phyloP scores from a whole-genome alignment of 2,888 invertebrate genomes.

The Eupithecia pulchellata region DNA sequence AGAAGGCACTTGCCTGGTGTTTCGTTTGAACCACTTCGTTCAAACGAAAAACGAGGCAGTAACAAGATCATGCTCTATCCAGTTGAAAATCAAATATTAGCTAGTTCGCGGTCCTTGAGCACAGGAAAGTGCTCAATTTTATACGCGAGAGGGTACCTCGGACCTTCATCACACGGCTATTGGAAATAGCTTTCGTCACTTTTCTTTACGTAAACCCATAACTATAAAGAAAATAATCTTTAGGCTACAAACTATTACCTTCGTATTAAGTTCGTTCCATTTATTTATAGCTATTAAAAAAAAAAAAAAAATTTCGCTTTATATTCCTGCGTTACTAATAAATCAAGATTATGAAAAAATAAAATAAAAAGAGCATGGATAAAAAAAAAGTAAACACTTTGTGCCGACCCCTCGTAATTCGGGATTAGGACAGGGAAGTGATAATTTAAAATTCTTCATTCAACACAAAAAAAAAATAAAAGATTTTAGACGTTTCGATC shows the following conservation, averaged over 20 bases:
- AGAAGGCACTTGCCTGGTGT: too few relatives aligned
- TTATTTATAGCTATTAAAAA: not conserved
- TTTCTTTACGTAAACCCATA: not conserved
- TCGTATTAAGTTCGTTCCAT: not conserved
- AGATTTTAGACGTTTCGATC: not conserved
- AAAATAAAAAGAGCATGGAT: conserved; percentile 4
- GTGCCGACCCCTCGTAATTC: conserved; percentile 13
- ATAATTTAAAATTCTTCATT: conserved; percentile 9
- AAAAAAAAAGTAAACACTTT: conserved; percentile 8
- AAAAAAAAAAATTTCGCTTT: not conserved
- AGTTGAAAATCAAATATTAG: conserved; percentile 31
- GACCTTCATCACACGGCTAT: conserved; percentile 38
- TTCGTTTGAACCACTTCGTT: too few relatives aligned
- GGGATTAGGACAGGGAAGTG: conserved; percentile 4
- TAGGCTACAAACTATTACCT: not conserved
- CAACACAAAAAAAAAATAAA: not conserved
- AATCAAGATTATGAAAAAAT: conserved; percentile 1
- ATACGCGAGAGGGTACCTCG: conserved; percentile 34
- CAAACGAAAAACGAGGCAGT: conserved; percentile 5
- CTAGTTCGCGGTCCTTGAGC: conserved; percentile 20
- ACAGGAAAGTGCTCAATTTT: conserved; percentile 38
- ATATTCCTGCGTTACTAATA: not conserved
- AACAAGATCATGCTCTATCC: conserved; percentile 19
- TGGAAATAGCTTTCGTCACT: conserved; percentile 7
- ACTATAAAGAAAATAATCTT: not conserved